Conservation (phyloP, 2,888 invertebrate genomes). For the Plebejus anna region DNA sequence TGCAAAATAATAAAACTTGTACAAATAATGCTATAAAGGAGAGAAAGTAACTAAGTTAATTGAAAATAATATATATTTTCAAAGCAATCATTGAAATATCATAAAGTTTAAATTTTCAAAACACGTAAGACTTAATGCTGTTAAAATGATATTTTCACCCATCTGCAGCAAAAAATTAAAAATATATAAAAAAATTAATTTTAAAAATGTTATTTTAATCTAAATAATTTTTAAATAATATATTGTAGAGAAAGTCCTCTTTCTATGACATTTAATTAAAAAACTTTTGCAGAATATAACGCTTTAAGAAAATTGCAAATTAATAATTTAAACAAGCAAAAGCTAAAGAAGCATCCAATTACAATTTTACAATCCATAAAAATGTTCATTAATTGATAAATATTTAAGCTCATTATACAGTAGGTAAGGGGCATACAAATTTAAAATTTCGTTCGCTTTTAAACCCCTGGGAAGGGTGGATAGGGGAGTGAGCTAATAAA, state of each 20-base stretch:
- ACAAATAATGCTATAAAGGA: not conserved
- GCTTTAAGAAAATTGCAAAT: not conserved
- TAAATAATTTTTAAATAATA: no score
- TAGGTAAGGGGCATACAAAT: constrained; percentile 69
- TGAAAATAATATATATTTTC: not conserved
- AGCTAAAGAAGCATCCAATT: constrained; percentile 14
- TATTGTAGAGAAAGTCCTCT: no score
- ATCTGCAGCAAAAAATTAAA: no score
- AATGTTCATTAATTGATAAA: constrained; percentile 30
- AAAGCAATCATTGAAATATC: no score
- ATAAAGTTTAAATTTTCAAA: no score
- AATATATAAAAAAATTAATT: no score
- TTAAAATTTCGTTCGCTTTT: constrained; percentile 73
- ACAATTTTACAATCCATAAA: constrained; percentile 20
- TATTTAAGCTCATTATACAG: constrained; percentile 42
- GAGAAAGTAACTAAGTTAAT: not conserved
- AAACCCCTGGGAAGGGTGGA: constrained; percentile 67
- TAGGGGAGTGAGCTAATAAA: constrained; percentile 72
- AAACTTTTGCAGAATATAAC: not conserved
- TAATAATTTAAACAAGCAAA: not conserved
- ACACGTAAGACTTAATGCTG: no score
- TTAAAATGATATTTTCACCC: no score
- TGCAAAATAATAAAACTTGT: not conserved
- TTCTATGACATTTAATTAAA: not conserved
- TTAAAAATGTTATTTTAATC: no score